These are phyloP conservation scores for Morpho helenor DNA, from an alignment of 2,888 invertebrate species.

Conservation along the genomic window DNA sequence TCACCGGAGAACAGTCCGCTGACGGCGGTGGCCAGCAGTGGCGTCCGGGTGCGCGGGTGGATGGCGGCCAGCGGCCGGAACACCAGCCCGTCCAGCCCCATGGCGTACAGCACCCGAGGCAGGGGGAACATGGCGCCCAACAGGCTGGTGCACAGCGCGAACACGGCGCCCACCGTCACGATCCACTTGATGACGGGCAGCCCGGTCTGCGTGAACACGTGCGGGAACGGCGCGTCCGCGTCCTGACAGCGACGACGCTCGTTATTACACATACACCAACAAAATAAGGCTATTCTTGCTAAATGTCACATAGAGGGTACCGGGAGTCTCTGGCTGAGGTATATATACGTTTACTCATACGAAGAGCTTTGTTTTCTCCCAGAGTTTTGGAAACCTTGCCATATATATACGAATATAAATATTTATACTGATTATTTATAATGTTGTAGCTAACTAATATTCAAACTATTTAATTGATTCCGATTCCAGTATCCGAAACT, in stretches of 20 bases:
- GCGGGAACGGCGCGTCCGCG: slow-evolving; percentile 91
- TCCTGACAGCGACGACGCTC: slow-evolving; percentile 72
- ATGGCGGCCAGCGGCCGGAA: slow-evolving; percentile 86
- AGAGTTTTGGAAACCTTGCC: too few species aligned
- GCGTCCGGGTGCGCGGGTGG: slow-evolving; percentile 87
- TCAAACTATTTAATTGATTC: too few species aligned
- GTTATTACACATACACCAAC: too few species aligned
- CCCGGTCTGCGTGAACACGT: slow-evolving; percentile 88
- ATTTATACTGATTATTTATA: too few species aligned
- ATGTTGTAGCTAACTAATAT: too few species aligned
- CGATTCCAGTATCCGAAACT: too few species aligned
- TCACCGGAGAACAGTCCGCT: slow-evolving; percentile 88
- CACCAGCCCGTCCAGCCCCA: slow-evolving; percentile 93
- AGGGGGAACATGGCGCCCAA: slow-evolving; percentile 94
- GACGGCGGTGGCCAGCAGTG: slow-evolving; percentile 86
- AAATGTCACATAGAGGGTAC: too few species aligned
- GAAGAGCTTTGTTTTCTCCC: too few species aligned
- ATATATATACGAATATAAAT: too few species aligned
- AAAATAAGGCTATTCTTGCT: not conserved
- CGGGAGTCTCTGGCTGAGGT: too few species aligned
- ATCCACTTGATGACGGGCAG: slow-evolving; percentile 91
- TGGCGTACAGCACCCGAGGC: slow-evolving; percentile 92
- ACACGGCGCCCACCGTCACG: slow-evolving; percentile 94
- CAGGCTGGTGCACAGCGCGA: slow-evolving; percentile 93
- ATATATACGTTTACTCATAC: too few species aligned